A percentile compares a stretch with the other conserved stretches of the same genome.
These are phyloP conservation scores for Meghimatium bilineatum DNA, from an alignment of 2,888 invertebrate species.

Conservation along the genomic window DNA sequence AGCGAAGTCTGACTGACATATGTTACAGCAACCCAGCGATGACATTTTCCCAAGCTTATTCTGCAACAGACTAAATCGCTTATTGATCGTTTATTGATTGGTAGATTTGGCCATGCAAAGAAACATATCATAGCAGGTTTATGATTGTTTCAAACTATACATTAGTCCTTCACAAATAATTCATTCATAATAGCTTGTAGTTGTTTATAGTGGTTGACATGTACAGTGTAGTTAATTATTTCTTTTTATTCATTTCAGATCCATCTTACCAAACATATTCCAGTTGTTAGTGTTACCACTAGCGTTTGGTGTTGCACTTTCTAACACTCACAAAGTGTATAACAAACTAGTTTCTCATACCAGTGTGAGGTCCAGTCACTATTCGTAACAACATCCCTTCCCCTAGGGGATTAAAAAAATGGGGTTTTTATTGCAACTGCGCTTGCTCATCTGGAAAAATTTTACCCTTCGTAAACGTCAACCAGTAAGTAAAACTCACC, in stretches of 20 bases:
- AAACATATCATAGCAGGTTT: no score
- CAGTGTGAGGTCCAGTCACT: not conserved
- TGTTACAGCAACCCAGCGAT: no score
- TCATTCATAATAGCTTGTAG: no score
- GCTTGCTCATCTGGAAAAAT: constrained; percentile 78
- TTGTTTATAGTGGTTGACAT: no score
- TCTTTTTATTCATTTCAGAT: not conserved
- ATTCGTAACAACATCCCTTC: not conserved
- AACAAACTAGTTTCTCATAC: not conserved
- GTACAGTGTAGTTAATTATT: not conserved
- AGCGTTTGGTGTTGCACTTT: not conserved
- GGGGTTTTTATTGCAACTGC: constrained; percentile 75
- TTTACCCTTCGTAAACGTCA: constrained; percentile 76
- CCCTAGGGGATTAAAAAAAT: constrained; percentile 49
- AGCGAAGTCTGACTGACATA: no score
- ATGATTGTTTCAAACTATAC: no score
- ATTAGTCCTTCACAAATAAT: no score
- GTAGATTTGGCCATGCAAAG: no score
- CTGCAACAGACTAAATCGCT: no score
- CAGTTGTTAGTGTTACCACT: not conserved
- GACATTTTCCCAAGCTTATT: no score
- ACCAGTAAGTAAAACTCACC: constrained; percentile 67
- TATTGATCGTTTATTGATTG: no score
- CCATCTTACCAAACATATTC: not conserved
- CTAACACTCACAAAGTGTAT: not conserved